phyloP scores from a whole-genome alignment of 2,113 vertebrate genomes.

The Elachura formosa region DNA sequence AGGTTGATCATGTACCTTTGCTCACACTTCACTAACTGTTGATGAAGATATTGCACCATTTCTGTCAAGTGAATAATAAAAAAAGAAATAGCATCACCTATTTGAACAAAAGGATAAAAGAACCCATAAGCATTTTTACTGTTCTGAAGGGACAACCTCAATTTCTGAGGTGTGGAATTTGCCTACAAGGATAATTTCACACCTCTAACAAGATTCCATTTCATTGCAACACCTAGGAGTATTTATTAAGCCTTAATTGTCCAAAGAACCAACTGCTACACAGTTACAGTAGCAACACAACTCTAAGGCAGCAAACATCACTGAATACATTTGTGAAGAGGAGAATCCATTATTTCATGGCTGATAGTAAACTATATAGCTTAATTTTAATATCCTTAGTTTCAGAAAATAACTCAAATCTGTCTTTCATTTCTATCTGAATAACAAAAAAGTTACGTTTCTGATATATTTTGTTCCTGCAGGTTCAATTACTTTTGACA shows the following conservation, averaged over 20 bases:
- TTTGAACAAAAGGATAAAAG: background rate
- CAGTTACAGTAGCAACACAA: background rate
- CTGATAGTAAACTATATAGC: background rate
- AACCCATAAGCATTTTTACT: background rate
- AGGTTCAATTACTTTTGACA: background rate
- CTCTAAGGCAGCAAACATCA: background rate
- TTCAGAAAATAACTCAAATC: background rate
- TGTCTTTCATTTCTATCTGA: background rate
- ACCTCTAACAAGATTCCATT: background rate
- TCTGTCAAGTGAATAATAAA: constrained; percentile 65
- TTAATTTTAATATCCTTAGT: background rate
- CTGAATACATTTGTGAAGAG: background rate
- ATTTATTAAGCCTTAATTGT: background rate
- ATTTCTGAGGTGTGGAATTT: background rate
- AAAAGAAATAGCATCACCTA: background rate
- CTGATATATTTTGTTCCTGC: background rate
- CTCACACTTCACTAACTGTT: constrained; percentile 83
- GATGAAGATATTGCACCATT: constrained; percentile 78
- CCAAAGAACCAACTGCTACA: background rate
- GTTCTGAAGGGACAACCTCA: background rate
- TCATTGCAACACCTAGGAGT: background rate
- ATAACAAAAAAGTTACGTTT: background rate
- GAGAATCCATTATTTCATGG: background rate
- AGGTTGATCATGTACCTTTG: constrained; percentile 73
- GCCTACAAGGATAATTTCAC: background rate